phyloP scores from a whole-genome alignment of 2,113 vertebrate species.

The Reinhardtius hippoglossoides region DNA sequence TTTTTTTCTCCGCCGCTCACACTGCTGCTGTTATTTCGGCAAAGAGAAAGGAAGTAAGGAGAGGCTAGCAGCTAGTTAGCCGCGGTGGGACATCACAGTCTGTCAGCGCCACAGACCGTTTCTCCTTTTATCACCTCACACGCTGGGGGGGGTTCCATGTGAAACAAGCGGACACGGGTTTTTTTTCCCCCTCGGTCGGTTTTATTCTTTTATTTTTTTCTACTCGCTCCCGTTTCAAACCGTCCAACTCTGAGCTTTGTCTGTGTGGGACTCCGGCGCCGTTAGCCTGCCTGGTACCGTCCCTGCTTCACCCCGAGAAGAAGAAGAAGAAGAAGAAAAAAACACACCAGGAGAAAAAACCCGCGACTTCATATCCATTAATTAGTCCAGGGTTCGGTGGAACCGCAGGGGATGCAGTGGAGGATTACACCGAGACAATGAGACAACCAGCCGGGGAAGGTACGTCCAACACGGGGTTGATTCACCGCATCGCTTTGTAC shows the following conservation, averaged over 20 bases:
- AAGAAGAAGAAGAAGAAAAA: constrained; percentile 3
- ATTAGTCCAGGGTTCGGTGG: constrained; percentile 6
- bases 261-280: constrained; percentile 37
- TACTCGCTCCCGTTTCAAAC: constrained; percentile 24
- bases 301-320: background rate
- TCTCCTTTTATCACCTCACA: background rate
- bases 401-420: constrained; percentile 29
- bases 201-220: background rate
- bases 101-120: background rate
- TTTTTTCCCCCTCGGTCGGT: background rate
- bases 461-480: constrained; percentile 31
- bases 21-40: constrained; percentile 62
- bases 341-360: constrained; percentile 4
- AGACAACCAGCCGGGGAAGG: constrained; percentile 68
- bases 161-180: background rate
- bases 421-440: constrained; percentile 71
- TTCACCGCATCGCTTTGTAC: background rate
- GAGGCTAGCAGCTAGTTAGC: constrained; percentile 73
- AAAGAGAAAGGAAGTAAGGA: constrained; percentile 77
- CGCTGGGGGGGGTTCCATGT: background rate
- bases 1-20: constrained; percentile 53
- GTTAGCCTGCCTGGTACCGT: constrained; percentile 36
- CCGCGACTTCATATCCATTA: background rate
- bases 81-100: constrained; percentile 31
- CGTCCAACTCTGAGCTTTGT: constrained; percentile 64